A percentile compares a stretch with the other conserved stretches of the same genome.
phyloP scores from a whole-genome alignment of 1,140 invertebrate species.

The Sarcophaga bullata region DNA sequence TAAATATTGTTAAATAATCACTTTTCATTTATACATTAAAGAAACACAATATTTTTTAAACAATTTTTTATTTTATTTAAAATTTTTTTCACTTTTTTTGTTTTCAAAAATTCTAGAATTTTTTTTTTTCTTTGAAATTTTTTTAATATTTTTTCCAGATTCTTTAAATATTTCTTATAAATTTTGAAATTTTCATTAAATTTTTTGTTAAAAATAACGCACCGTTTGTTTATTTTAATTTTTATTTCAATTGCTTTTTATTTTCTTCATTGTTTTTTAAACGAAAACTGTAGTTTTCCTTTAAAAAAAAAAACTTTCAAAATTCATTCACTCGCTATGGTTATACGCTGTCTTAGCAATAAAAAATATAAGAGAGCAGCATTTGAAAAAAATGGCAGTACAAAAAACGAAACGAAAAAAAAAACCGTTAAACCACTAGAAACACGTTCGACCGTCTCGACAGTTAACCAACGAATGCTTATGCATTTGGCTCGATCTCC shows the following conservation, averaged over 20 bases:
- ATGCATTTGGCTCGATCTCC: slow-evolving; percentile 3
- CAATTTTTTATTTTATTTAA: background rate
- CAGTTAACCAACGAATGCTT: slow-evolving; percentile 45
- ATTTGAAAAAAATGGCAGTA: background rate
- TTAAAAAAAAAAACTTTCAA: no score
- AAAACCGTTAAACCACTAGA: slow-evolving; percentile 25
- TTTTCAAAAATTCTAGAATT: background rate
- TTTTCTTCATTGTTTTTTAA: no score
- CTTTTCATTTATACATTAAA: background rate
- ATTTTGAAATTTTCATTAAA: background rate
- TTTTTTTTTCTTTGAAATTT: background rate
- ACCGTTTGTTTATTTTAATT: no score
- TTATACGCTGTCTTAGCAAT: background rate
- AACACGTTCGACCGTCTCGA: slow-evolving; percentile 41
- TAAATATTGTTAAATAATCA: background rate
- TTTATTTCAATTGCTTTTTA: no score
- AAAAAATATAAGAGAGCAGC: background rate
- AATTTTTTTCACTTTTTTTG: slow-evolving; percentile 13
- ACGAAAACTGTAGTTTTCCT: no score
- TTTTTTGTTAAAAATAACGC: background rate
- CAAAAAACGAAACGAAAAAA: background rate
- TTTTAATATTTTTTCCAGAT: background rate
- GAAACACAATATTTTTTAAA: background rate
- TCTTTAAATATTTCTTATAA: background rate
- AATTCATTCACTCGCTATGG: no score